Conservation (phyloP, 2,888 invertebrate species). For the Mythimna vitellina region DNA sequence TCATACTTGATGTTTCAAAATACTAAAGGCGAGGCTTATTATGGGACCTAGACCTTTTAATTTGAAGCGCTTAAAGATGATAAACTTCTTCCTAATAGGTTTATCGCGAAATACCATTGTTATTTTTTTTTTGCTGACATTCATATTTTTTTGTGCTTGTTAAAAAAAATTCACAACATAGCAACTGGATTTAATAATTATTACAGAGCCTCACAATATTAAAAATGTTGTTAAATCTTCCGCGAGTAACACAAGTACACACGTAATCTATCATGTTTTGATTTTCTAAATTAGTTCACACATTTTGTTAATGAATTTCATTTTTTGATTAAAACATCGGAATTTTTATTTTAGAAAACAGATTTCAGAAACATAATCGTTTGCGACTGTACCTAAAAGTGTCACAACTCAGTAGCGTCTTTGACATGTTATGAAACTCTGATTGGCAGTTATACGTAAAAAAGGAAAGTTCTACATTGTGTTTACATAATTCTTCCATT, state of each 20-base stretch:
- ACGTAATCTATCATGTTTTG: background rate
- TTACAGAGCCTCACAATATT: background rate
- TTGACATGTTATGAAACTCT: slow-evolving; percentile 64
- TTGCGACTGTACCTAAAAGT: slow-evolving; percentile 31
- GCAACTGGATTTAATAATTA: background rate
- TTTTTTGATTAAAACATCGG: background rate
- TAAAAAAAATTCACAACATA: background rate
- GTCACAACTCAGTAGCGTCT: slow-evolving; percentile 58
- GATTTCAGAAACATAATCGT: slow-evolving; percentile 7
- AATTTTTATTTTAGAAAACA: background rate
- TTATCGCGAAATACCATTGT: slow-evolving; percentile 12
- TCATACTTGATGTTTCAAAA: slow-evolving; percentile 15
- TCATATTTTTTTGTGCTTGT: background rate
- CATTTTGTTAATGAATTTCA: background rate
- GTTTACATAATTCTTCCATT: background rate
- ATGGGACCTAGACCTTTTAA: slow-evolving; percentile 44
- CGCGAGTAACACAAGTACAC: background rate
- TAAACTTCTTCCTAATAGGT: slow-evolving; percentile 24
- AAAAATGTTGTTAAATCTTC: slow-evolving; percentile 3
- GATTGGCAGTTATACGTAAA: slow-evolving; percentile 64
- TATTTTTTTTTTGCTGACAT: background rate
- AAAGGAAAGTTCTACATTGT: slow-evolving; percentile 38
- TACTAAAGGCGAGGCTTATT: background rate
- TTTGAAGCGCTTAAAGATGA: slow-evolving; percentile 13
- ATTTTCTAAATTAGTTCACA: background rate